Base-by-base conservation (phyloP, 2,113 vertebrate species). In the Copsychus sechellarum region DNA sequence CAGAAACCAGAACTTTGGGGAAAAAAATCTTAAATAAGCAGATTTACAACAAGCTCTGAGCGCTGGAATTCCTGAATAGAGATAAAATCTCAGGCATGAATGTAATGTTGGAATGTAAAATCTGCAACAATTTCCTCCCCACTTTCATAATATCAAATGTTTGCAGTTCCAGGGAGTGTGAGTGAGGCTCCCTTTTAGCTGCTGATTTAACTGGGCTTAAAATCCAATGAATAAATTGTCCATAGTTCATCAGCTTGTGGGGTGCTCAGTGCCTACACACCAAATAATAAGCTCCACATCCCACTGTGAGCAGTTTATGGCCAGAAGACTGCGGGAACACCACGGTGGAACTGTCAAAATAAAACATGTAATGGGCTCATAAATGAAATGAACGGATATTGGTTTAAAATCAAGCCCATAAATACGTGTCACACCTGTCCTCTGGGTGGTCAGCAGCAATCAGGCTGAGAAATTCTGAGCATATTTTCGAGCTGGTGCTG, bases 201-300 rank as follows among this genome's bases (percentile, higher is more conserved):
- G 53, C 48, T 93, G 82, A 86, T 96, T 96, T 95, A 94, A 33
- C 90, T 90, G 43, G 76, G 71, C 85, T 94, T 88, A 70, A 94
- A 95, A 94, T 94, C 88, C 90, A 96, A 86, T 88, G 87, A 96
- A 96, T 96, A 96, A 97, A 96, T 96, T 90, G 85, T 78, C 54
- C 47, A 24, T 60, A 92, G 93, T 86, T 88, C 87, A 83, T 95
- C 92, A 95, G 79, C 79, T 82, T 73, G 67, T 77, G 93, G 86
- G 90, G 92, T 70, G 40, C 76, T 57, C 33, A 8, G 81, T 74
- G 87, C 74, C 93, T 22, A 36, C 79, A 77, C 76, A 74, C 86
- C 93, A 90, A 92, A 64, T 78, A 90, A 97, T 62, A 21, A 95
- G n/a, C 90, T 86, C 12, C 85, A 51, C 72, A 4, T 88, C 92